Base-by-base conservation (phyloP, 2,113 vertebrate genomes). In the Limnothrissa miodon region DNA sequence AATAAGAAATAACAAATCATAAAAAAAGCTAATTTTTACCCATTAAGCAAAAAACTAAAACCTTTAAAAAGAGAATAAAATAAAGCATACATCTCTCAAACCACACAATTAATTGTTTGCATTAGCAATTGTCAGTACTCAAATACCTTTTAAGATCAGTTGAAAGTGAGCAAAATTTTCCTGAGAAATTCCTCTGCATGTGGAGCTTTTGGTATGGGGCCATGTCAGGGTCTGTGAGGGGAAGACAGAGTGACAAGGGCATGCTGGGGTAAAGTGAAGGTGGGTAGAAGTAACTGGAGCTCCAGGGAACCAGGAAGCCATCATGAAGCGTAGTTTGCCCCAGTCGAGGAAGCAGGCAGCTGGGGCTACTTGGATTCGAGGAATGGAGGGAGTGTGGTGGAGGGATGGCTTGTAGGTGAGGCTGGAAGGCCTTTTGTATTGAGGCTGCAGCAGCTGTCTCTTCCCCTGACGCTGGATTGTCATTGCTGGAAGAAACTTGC, bases 281-380 rank as follows among this genome's bases (percentile, higher is more conserved):
- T 0, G 85, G 83, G n/a, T 78, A 29, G 80, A 89, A 29, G 82
- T 82, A 86, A 0, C 87, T 45, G 6, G 89, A 85, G n/a, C 85
- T 45, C 90, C 92, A 93, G 1, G 91, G 90, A n/a, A 90, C 66
- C 80, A 90, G 82, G 0, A 89, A 81, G 39, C 82, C 87, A 45
- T 66, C 86, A 46, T 78, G 79, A 59, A 85, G 23, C 8, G 83
- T 45, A 0, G 86, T 11, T 46, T 86, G 85, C 66, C 59, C 87
- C 53, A 89, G 6, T 5, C 79, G 42, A 1, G 89, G 87, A 15
- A 91, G 46, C 17, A 90, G 82, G 87, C 91, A 90, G 2, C 45
- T 79, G 82, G 39, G 84, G 81, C 1, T 83, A 59, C 80, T 83
- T 79, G 0, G 88, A 5, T 79, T 17, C 5, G 78, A 5, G 44